Base-by-base conservation (phyloP, 2,113 vertebrate species). In the Boulengerochromis microlepis region DNA sequence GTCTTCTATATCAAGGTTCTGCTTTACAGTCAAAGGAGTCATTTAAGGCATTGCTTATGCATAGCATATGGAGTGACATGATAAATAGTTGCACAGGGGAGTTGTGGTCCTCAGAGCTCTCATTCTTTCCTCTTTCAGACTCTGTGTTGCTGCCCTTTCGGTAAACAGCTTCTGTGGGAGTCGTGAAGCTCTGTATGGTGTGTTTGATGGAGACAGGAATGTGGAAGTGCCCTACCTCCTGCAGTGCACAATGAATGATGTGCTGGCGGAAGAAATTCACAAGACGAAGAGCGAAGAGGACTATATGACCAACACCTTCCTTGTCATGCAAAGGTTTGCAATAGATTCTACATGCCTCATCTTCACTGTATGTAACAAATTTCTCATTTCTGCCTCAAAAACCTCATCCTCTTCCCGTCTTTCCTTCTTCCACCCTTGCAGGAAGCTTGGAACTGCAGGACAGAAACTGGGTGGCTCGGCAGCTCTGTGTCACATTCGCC, bases 231-330 rank as follows among this genome's bases (percentile, higher is more conserved):
- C 99, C 1, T 99, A 97, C 84, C 97, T 99, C 61, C 95, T 99
- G 59, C 99, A 99, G 94, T 99, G 99, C 91, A 99, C 99, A 0
- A 99, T 99, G 99, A 98, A 98, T 0, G 99, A 99, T 83, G 97
- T 99, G 90, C 93, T 99, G 90, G 98, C 98, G 0, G 99, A 99
- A 82, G 99, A 99, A 87, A 93, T 99, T 7, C 99, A 99, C 95
- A 98, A 97, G 92, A 98, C 97, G 10, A 98, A 98, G 93, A 98
- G 97, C 0, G 98, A 98, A 54, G 98, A 99, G 88, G 99, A 99
- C 61, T 98, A 99, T 94, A 99, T 99, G 99, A 97, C 97, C 92
- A 98, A 98, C 89, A 99, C 99, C 1, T 99, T 99, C 95, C 97
- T 99, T 0, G 98, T 99, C 59, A 99, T 98, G 98, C 99, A 99